Evolutionary conservation across 2,113 vertebrate genomes (phyloP).

Genomic region (Sebastes fasciatus): DNA sequence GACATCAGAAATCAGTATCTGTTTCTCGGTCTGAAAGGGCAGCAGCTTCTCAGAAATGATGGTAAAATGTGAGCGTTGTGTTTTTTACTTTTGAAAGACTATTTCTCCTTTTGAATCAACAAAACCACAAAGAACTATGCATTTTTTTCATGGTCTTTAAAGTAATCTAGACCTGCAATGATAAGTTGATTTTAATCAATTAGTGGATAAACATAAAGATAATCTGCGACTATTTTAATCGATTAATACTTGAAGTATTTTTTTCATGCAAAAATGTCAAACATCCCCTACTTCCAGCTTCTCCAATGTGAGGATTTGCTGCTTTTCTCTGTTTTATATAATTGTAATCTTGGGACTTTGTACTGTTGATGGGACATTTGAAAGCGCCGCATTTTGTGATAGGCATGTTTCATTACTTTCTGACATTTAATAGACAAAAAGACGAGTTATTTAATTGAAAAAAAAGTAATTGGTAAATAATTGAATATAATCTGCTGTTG

Average conservation of each 20-base stretch:
- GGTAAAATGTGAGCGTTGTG: neutral
- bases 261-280: neutral
- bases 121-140: neutral
- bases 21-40: neutral
- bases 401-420: neutral
- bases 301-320: neutral
- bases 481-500: neutral
- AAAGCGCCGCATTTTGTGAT: neutral
- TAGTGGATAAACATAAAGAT: neutral
- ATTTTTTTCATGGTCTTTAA: neutral
- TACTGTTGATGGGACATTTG: neutral
- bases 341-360: no score
- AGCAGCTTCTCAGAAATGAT: constrained; percentile 7
- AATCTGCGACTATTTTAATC: neutral
- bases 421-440: neutral
- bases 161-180: neutral
- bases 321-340: neutral
- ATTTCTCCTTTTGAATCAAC: neutral
- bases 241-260: neutral
- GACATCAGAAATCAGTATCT: neutral
- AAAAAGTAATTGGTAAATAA: neutral
- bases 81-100: neutral
- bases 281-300: neutral
- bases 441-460: neutral
- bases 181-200: neutral